Evolutionary conservation across 2,113 vertebrate species (phyloP).

Genomic region (Labeo catla): DNA sequence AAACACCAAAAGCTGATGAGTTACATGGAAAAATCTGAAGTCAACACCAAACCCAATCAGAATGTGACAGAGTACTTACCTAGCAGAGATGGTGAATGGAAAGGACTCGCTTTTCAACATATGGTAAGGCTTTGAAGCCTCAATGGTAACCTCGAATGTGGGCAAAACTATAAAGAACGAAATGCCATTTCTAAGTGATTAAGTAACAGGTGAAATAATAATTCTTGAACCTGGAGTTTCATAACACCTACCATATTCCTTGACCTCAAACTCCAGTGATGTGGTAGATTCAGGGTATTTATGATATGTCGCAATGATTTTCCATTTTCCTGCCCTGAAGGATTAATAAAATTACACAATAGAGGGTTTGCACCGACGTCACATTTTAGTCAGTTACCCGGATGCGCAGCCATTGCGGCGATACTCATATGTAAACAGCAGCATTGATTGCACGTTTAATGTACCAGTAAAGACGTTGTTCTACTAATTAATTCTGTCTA

Average conservation of each 20-base stretch:
- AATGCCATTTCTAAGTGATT: background rate
- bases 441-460: too few species aligned
- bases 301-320: conserved; percentile 69
- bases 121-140: conserved; percentile 65
- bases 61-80: conserved; percentile 53
- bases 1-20: conserved; percentile 21
- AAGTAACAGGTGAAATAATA: background rate
- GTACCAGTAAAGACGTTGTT: too few species aligned
- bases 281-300: conserved; percentile 63
- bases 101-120: conserved; percentile 64
- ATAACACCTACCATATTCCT: conserved; percentile 67
- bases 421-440: too few species aligned
- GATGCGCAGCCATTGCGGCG: too few species aligned
- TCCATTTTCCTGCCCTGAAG: conserved; percentile 74
- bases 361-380: too few species aligned
- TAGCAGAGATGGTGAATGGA: conserved; percentile 68
- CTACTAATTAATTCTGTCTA: too few species aligned
- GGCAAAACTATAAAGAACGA: conserved; percentile 69
- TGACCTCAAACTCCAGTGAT: conserved; percentile 75
- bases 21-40: background rate
- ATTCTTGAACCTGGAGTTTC: background rate
- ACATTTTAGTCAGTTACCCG: too few species aligned
- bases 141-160: conserved; percentile 74
- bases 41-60: background rate
- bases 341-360: background rate